Base-by-base conservation (phyloP, 1,140 invertebrate genomes). In the Ceratoteleas bidentatus region DNA sequence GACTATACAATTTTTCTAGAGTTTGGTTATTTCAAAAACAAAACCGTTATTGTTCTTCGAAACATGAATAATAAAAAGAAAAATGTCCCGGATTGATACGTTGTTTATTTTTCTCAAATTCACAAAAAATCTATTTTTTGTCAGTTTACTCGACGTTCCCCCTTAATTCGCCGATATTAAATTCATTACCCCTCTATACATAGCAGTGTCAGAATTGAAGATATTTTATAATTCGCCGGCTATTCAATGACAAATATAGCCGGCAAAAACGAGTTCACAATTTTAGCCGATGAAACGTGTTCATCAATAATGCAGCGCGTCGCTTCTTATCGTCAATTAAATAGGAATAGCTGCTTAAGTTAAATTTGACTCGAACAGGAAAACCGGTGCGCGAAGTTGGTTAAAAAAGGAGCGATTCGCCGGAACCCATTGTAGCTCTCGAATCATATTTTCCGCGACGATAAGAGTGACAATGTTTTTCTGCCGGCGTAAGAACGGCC, bases 401-500 rank as follows among this genome's bases (percentile, higher is more conserved):
- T 52, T 52, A 16, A 13, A 24, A 6, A 52, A 7, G 16, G 24
- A 52, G 24, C 24, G 24, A 24, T 24, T 24, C 24, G 24, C 24
- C n/a, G n/a, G n/a, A n/a, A n/a, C n/a, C 24, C 8, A 24, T 52
- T 8, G 8, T 7, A 33, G 13, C 11, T 4, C 2, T 24, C 6
- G 33, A 54, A 54, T 54, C 32, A 11, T 13, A 9, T 15, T 54
- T 15, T 33, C 32, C 8, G 52, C 52, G 10, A 14, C 10, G 49
- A 58, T 40, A 43, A 15, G 15, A 15, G 8, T 13, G 54, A 43
- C 54, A 43, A 58, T 58, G 36, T 40, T 43, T 58, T 58, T 58
- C 43, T 14, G 56, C 50, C 40, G 54, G 34, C 33, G 60, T 33
- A 61, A 61, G 49, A 69, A 72, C 13, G 14, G 58, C 14, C 13